These are phyloP conservation scores for Chlorospingus flavigularis DNA, from an alignment of 2,797 vertebrate genomes.

Conservation along the genomic window DNA sequence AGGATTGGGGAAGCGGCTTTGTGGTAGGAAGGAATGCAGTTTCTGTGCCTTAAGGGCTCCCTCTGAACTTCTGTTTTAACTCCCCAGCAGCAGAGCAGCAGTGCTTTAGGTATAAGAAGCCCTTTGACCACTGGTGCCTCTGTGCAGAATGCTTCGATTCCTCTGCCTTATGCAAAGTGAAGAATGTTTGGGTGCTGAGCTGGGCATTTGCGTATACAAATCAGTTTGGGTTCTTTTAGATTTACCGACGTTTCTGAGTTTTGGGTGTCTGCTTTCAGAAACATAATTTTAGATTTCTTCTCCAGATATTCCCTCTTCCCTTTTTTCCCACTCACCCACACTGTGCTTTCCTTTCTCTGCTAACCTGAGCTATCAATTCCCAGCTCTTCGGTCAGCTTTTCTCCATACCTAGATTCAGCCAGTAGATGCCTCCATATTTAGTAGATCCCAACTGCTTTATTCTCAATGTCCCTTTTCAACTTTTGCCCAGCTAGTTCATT, in stretches of 20 bases:
- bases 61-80: slow-evolving; percentile 12
- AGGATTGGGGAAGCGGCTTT: slow-evolving; percentile 76
- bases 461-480: neutral
- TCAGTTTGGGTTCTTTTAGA: neutral
- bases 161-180: slow-evolving; percentile 40
- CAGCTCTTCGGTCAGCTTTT: neutral
- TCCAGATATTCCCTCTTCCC: neutral
- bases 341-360: neutral
- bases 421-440: neutral
- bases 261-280: neutral
- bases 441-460: neutral
- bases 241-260: neutral
- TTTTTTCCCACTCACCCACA: neutral
- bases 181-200: neutral
- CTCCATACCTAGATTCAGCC: neutral
- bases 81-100: neutral
- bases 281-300: neutral
- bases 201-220: slow-evolving; percentile 7
- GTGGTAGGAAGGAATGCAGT: slow-evolving; percentile 56
- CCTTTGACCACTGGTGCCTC: neutral
- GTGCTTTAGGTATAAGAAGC: neutral
- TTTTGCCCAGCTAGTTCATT: neutral
- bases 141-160: neutral
- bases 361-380: neutral
- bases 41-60: slow-evolving; percentile 36